A percentile compares a stretch with the other conserved stretches of the same genome.
These are phyloP conservation scores for Malacoctenus gilli DNA, from an alignment of 2,797 vertebrate species.

Conservation along the genomic window DNA sequence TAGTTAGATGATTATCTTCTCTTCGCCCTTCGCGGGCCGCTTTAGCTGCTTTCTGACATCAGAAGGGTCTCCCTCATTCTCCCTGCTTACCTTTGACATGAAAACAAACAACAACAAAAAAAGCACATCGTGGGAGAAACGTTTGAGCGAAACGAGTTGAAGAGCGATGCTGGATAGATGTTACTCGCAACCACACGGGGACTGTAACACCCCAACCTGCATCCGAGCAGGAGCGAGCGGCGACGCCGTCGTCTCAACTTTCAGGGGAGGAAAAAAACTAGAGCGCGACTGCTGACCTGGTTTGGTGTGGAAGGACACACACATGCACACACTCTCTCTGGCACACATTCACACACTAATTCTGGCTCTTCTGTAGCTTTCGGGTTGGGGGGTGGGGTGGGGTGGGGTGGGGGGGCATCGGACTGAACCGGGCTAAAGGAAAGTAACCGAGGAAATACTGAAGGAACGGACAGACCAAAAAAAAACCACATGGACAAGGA, in stretches of 20 bases:
- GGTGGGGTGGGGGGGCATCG: slow-evolving; percentile 20
- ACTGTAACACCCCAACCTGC: slow-evolving; percentile 24
- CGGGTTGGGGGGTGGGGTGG: too few relatives aligned
- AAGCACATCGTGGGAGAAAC: slow-evolving; percentile 60
- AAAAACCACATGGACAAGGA: slow-evolving; percentile 10
- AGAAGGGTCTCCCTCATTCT: slow-evolving; percentile 37
- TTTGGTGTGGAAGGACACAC: slow-evolving; percentile 39
- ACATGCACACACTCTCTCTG: slow-evolving; percentile 9
- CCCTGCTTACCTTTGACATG: slow-evolving; percentile 32
- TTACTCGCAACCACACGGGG: not conserved
- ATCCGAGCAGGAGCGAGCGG: slow-evolving; percentile 30
- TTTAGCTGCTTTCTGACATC: slow-evolving; percentile 16
- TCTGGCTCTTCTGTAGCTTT: slow-evolving; percentile 41
- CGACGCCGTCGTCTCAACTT: slow-evolving; percentile 38
- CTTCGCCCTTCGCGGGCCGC: slow-evolving; percentile 34
- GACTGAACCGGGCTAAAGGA: slow-evolving; percentile 31
- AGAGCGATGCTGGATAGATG: not conserved
- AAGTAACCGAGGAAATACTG: slow-evolving; percentile 24
- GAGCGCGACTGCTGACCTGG: slow-evolving; percentile 63
- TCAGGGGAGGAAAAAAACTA: slow-evolving; percentile 51
- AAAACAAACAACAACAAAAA: too few relatives aligned
- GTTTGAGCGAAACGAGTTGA: not conserved
- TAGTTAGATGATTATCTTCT: slow-evolving; percentile 41
- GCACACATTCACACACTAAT: slow-evolving; percentile 47
- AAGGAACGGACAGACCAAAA: too few relatives aligned